Evolutionary conservation across 2,113 vertebrate genomes (phyloP), one percentile per base, ranked within the genome.

Genomic region (Dasyornis broadbenti): DNA sequence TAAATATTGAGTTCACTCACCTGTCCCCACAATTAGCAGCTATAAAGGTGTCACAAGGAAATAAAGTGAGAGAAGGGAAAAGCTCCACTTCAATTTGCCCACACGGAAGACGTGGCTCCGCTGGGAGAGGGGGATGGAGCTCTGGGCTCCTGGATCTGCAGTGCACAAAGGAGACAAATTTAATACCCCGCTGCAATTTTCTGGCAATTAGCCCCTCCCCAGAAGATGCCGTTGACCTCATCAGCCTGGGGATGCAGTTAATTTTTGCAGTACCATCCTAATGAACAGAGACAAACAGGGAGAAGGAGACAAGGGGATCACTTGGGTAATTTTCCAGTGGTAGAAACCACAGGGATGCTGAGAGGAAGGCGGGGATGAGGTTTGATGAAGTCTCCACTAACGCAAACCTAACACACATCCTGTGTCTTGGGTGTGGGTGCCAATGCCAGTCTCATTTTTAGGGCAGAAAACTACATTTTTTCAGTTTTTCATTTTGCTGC

Each of bases 21-120:
- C 92, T 97, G 92, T 90, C 90, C 86, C 54, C 60, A 93, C 90
- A 96, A 86, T 96, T 95, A 96, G 79, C 92, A 86, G 83, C 89
- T 92, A 47, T 85, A 95, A 89, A 94, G 64, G 92, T 90, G 92
- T 95, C 75, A 69, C 33, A 22, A 56, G 57, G 53, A 63, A 89
- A 75, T 68, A 59, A 86, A 93, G 75, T 9, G 52, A 72, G 59
- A 78, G 76, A 80, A 88, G 33, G 35, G 40, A 69, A 69, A 49
- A 85, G 40, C 61, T 52, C 31, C 4, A 9, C 83, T 91, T 71
- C 86, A 76, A 82, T 95, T 92, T 86, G 17, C 70, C 49, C n/a
- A 9, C 64, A 13, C 3, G 0, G 45, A 59, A 76, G 86, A 37
- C 3, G 13, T 87, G 31, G 56, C 53, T 56, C 88, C 13, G 15